Conservation (phyloP, 2,113 vertebrate genomes). For the Promerops cafer region DNA sequence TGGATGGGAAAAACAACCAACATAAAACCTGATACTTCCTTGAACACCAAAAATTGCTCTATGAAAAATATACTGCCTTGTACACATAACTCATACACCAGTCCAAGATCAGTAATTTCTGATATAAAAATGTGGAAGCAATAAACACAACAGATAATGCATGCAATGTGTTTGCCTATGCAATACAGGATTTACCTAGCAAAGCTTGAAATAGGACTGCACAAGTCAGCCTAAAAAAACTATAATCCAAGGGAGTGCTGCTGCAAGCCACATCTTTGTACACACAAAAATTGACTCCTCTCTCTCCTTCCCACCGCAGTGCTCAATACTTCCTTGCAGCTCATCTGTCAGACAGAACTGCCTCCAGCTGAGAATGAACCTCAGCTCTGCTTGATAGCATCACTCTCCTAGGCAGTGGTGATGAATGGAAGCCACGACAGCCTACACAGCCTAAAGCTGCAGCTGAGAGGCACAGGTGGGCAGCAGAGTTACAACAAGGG, state of each 20-base stretch:
- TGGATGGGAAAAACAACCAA: background rate
- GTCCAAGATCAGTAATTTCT: background rate
- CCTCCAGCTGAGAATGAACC: background rate
- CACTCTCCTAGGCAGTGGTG: background rate
- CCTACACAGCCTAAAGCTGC: background rate
- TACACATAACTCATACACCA: background rate
- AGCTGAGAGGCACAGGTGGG: background rate
- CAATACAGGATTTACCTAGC: background rate
- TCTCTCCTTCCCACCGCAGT: fast-evolving
- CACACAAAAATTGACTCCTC: background rate
- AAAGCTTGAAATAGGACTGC: background rate
- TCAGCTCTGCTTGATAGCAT: background rate
- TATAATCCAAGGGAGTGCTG: background rate
- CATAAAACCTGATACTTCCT: background rate
- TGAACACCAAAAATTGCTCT: background rate
- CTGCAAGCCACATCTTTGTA: background rate
- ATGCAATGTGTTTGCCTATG: background rate
- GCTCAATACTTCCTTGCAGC: background rate
- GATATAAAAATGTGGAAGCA: background rate
- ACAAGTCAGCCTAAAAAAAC: background rate
- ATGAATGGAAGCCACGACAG: background rate
- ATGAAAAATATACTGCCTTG: background rate
- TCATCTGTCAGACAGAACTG: background rate
- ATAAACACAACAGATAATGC: background rate
- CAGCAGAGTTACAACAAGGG: background rate